phyloP scores from a whole-genome alignment of 2,113 vertebrate genomes.

The Lampris megalopsis region DNA sequence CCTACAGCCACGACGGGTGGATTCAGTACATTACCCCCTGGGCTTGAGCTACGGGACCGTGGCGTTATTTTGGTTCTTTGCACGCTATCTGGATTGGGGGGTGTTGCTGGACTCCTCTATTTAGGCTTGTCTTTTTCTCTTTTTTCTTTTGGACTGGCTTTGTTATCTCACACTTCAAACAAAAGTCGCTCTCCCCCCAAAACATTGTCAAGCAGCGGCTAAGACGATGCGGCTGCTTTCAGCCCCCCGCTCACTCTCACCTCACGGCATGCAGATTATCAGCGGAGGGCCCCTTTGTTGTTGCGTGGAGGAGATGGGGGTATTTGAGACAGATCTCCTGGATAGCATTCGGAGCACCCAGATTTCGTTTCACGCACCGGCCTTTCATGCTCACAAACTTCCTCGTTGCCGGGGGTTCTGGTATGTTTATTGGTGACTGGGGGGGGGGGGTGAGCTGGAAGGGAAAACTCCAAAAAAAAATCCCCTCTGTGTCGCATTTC shows the following conservation, averaged over 20 bases:
- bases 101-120: conserved; percentile 25
- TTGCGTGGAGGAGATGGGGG: conserved; percentile 75
- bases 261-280: conserved; percentile 81
- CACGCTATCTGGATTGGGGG: conserved; percentile 62
- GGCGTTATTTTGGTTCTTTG: conserved; percentile 57
- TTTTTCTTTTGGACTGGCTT: conserved; percentile 44
- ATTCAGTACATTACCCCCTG: conserved; percentile 12
- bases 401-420: conserved; percentile 36
- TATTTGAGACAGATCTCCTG: conserved; percentile 80
- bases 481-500: no score
- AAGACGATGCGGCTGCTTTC: conserved; percentile 57
- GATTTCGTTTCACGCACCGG: conserved; percentile 69
- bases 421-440: conserved; percentile 55
- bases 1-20: neutral
- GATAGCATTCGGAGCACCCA: conserved; percentile 75
- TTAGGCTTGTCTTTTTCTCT: conserved; percentile 38
- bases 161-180: conserved; percentile 77
- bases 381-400: conserved; percentile 66
- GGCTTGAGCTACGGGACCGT: neutral
- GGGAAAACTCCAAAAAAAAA: conserved; percentile 15
- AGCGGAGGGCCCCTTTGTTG: conserved; percentile 76
- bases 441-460: conserved; percentile 19
- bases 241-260: conserved; percentile 59
- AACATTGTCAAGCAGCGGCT: conserved; percentile 63
- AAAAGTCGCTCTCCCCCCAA: conserved; percentile 53